Conservation (phyloP, 2,113 vertebrate genomes). For the Chloropsis cyanopogon region DNA sequence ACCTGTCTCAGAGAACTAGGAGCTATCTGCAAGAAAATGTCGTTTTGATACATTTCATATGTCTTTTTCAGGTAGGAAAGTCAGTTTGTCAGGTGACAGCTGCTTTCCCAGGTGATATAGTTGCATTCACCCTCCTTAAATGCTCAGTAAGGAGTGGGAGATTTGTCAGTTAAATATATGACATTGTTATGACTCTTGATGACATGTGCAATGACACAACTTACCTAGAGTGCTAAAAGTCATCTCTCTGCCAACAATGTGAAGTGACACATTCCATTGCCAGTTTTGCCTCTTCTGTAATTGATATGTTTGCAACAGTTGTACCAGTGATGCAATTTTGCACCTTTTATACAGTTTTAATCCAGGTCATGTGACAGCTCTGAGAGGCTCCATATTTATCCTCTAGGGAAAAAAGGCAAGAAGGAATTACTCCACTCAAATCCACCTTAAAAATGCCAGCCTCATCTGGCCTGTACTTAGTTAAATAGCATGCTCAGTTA, state of each 20-base stretch:
- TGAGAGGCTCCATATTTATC: neutral
- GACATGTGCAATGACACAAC: neutral
- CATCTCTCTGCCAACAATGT: constrained; percentile 1
- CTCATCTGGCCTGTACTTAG: neutral
- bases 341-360: neutral
- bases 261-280: neutral
- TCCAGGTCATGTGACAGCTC: neutral
- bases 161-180: constrained; percentile 38
- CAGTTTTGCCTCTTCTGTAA: neutral
- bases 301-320: neutral
- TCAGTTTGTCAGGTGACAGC: constrained; percentile 2
- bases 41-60: neutral
- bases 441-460: neutral
- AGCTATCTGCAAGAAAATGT: neutral
- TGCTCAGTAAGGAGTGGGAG: neutral
- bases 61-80: constrained; percentile 14
- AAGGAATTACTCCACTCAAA: neutral
- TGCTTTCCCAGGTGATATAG: neutral
- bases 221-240: constrained; percentile 21
- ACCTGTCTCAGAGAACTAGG: neutral
- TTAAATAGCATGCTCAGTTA: neutral
- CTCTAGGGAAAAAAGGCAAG: neutral
- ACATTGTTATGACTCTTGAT: constrained; percentile 40
- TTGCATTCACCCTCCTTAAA: neutral
- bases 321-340: neutral